phyloP scores from a whole-genome alignment of 2,888 invertebrate species.

The Eupsilia transversa region DNA sequence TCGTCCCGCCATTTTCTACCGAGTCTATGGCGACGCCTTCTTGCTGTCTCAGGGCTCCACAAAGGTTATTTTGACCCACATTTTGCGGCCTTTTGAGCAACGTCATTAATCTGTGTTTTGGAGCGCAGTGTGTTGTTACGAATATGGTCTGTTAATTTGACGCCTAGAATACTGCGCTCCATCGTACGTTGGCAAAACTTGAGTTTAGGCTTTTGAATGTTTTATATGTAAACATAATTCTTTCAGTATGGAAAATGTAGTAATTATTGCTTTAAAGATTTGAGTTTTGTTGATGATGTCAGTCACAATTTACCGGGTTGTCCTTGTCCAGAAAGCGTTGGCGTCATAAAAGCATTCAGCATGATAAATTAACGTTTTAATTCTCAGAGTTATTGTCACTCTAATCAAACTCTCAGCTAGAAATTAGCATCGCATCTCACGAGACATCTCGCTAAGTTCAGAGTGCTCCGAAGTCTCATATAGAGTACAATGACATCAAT shows the following conservation, averaged over 20 bases:
- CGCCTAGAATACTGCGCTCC: no score
- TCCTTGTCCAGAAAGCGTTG: background rate
- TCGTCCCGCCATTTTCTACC: no score
- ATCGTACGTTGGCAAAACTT: no score
- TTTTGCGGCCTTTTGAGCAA: no score
- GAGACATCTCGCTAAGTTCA: background rate
- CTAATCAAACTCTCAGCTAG: background rate
- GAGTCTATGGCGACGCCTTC: no score
- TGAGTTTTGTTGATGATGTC: no score
- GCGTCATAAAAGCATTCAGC: background rate
- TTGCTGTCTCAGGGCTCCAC: no score
- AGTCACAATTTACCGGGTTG: background rate
- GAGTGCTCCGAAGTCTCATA: conserved; percentile 14
- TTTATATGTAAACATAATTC: background rate
- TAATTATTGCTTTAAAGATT: background rate
- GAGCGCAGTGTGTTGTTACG: no score
- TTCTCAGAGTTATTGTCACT: background rate
- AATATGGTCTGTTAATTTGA: no score
- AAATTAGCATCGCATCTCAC: background rate
- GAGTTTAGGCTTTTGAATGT: background rate
- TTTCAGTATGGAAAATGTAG: no score
- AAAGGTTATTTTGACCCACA: no score
- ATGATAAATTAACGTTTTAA: background rate
- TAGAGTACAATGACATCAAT: conserved; percentile 26
- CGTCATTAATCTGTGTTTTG: no score